Conservation (phyloP, 1,140 invertebrate species). For the Phthorimaea operculella region DNA sequence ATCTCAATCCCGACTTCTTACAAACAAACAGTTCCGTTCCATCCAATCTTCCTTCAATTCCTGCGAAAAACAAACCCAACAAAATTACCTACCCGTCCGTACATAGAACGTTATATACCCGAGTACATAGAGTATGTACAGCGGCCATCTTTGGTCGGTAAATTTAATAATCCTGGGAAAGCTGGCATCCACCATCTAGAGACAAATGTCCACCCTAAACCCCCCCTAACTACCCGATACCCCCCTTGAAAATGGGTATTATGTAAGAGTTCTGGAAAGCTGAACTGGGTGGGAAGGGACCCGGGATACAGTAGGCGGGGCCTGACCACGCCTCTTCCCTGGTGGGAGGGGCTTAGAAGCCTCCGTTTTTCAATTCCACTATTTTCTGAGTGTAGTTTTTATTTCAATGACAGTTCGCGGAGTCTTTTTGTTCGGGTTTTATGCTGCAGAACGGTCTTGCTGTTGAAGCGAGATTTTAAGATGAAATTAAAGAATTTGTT, state of each 20-base stretch:
- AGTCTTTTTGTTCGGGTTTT: too few species aligned
- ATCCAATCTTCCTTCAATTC: neutral
- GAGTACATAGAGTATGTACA: constrained; percentile 13
- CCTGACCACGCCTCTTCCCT: constrained; percentile 21
- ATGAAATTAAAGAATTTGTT: too few species aligned
- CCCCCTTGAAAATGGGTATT: constrained; percentile 29
- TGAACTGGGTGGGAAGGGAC: constrained; percentile 11
- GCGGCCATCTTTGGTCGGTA: constrained; percentile 38
- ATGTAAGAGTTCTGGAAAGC: constrained; percentile 26
- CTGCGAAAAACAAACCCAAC: neutral
- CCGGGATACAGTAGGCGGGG: constrained; percentile 20
- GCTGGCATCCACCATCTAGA: constrained; percentile 18
- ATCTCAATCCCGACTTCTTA: too few species aligned
- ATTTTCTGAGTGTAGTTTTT: neutral
- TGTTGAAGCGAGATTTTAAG: too few species aligned
- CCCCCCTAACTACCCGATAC: constrained; percentile 16
- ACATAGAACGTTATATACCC: neutral
- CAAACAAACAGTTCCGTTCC: neutral
- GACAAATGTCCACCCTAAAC: constrained; percentile 35
- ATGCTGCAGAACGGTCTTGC: too few species aligned
- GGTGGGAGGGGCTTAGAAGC: constrained; percentile 20
- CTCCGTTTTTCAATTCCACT: neutral
- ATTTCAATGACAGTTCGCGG: too few species aligned
- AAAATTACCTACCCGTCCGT: too few species aligned
- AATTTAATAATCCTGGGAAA: constrained; percentile 42